Evolutionary conservation across 2,888 invertebrate genomes (phyloP), one percentile per base, ranked within the genome.

Genomic region (Cryptus viduatorius): DNA sequence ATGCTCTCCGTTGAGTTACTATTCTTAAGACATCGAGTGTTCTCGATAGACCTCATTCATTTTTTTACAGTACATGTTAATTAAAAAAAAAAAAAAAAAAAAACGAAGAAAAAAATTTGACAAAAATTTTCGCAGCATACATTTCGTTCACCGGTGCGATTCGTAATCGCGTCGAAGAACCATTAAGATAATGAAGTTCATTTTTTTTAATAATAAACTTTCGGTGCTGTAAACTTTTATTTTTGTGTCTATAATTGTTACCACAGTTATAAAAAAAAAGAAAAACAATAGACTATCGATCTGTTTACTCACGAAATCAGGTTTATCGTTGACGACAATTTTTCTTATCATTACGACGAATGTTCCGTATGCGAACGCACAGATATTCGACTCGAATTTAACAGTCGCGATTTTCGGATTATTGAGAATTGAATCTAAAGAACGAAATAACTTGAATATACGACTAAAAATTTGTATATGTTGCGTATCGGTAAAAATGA

Each of bases 151-250:
- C 50, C 37, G 44, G 19, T 72, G n/a, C 4, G 31, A 42, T 44
- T 44, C 29, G 31, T 29, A n/a, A 31, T 61, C 14, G 31, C 7
- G 12, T 31, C 29, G 29, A 31, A n/a, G 31, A 61, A 19, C 2
- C 31, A n/a, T n/a, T n/a, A 14, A 61, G 61, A 61, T 29, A 61
- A 29, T 31, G 14, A 19, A 19, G 4, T 24, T 29, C 14, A 29
- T 59, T 29, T 56, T 44, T 48, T 56, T 61, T 31, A 61, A n/a
- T 61, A 61, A 61, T 29, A 61, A 61, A 61, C 31, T 61, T 61
- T 31, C 61, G 61, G 61, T 61, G 61, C 61, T 61, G 61, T 31
- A 61, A 31, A 61, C 61, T 61, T 61, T 61, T 61, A 14, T 31
- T 61, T 61, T 61, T 61, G 31, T 14, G 61, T 14, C 31, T n/a